These are phyloP conservation scores for Bhutanitis thaidina DNA, from an alignment of 2,888 invertebrate genomes.

Conservation along the genomic window DNA sequence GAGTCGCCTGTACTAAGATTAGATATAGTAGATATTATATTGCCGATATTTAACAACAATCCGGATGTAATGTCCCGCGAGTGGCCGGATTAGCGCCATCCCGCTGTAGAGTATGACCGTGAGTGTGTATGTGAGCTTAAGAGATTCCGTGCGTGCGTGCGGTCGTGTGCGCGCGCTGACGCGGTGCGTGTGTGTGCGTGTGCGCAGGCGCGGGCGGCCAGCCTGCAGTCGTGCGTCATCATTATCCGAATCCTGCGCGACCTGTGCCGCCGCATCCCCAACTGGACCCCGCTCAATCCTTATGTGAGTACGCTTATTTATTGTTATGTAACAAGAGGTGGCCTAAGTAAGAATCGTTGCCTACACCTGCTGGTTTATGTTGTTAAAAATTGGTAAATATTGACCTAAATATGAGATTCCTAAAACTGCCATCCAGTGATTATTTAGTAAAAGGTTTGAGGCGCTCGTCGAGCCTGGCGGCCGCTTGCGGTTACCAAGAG, in stretches of 20 bases:
- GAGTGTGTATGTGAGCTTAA: not conserved
- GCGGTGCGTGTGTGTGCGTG: conserved; percentile 25
- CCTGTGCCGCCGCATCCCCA: conserved; percentile 95
- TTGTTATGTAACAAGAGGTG: no score
- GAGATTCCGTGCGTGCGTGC: conserved; percentile 17
- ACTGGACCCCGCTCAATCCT: conserved; percentile 95
- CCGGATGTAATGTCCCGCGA: no score
- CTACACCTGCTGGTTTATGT: no score
- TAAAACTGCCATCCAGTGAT: conserved; percentile 53
- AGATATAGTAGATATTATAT: no score
- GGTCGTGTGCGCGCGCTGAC: conserved; percentile 31
- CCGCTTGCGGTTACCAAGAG: conserved; percentile 53
- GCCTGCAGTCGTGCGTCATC: conserved; percentile 97
- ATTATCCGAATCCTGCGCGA: conserved; percentile 97
- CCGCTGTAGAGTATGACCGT: not conserved
- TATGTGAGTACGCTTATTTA: conserved; percentile 95
- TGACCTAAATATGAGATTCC: no score
- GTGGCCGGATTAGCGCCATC: not conserved
- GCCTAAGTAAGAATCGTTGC: no score
- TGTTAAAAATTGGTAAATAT: no score
- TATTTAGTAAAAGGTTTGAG: conserved; percentile 80
- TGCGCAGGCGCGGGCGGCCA: conserved; percentile 94
- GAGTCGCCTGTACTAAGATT: no score
- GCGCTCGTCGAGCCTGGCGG: conserved; percentile 66
- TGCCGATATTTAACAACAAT: no score